Base-by-base conservation (phyloP, 2,797 vertebrate species). In the Tenualosa ilisha region DNA sequence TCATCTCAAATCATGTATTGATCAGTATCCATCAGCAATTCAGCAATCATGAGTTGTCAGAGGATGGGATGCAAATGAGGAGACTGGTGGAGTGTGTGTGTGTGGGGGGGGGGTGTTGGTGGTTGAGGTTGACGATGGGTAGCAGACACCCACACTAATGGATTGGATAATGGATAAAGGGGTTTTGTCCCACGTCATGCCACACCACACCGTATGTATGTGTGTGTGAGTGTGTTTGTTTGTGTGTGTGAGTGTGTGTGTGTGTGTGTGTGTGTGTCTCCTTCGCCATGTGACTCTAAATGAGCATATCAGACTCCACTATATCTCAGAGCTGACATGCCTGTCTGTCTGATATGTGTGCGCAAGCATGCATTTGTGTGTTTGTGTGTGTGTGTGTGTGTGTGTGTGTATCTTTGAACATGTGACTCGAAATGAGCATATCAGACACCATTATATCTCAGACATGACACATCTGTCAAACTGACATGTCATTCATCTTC, bases 151-250 rank as follows among this genome's bases (percentile, higher is more conserved):
- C n/a, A 65, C n/a, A 65, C 1, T 65, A 65, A 65, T 65, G 61
- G 63, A 68, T 13, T 68, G 63, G 24, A 31, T 68, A 0, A 68
- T 11, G 24, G 63, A 6, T 68, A 24, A 68, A 24, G 63, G 7
- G 24, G 31, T 31, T 31, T 31, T 31, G 31, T 31, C 31, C 31
- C 31, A 31, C 31, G 1, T 31, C 31, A 31, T 31, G 31, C 1
- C 31, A 31, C 31, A 31, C 31, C 31, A 31, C 24, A 12, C 63
- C 8, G 7, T 65, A n/a, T 65, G 61, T 26, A n/a, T n/a, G 61
- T 65, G 61, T 63, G 22, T 63, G 59, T 63, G 59, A 24, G 59
- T 63, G 59, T 63, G 59, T 63, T n/a, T 65, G 61, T 65, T n/a
- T n/a, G 61, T 65, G 61, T 63, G 22, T 63, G 59, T 63, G 59